Percentiles rank a stretch among this genome's conserved stretches.
These are phyloP conservation scores for Ctena decussata DNA, from an alignment of 2,888 invertebrate genomes.

Conservation along the genomic window DNA sequence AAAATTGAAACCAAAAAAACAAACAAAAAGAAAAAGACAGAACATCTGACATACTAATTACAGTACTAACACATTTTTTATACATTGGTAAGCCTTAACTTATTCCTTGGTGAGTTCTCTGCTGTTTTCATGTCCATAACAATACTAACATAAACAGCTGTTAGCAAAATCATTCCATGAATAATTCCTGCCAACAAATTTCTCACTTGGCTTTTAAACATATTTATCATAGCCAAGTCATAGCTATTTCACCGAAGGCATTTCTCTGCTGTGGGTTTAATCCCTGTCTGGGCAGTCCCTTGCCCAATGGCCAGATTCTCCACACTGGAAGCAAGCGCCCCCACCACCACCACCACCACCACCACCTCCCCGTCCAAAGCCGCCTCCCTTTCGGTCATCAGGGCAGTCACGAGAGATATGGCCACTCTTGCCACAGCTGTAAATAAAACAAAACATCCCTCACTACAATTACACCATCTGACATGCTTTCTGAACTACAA, in stretches of 20 bases:
- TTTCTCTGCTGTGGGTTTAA: neutral
- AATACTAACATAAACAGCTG: too few species aligned
- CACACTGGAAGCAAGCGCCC: neutral
- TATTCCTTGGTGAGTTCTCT: neutral
- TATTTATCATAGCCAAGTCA: neutral
- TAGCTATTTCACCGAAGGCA: neutral
- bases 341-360: slow-evolving; percentile 44
- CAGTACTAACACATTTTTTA: neutral
- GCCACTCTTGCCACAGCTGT: slow-evolving; percentile 89
- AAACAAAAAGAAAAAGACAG: neutral
- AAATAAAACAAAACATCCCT: slow-evolving; percentile 33
- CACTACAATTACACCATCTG: too few species aligned
- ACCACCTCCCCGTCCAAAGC: slow-evolving; percentile 68
- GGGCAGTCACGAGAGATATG: slow-evolving; percentile 97
- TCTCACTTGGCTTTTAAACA: neutral
- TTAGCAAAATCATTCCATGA: too few species aligned
- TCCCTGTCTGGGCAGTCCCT: neutral
- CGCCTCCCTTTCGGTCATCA: slow-evolving; percentile 88
- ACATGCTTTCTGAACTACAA: too few species aligned
- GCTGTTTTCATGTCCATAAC: too few species aligned
- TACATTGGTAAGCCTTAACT: neutral
- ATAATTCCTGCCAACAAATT: too few species aligned
- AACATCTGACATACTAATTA: neutral
- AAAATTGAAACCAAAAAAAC: too few species aligned
- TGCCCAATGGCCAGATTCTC: neutral